phyloP scores from a whole-genome alignment of 1,140 invertebrate species.

The Prorops nasuta region DNA sequence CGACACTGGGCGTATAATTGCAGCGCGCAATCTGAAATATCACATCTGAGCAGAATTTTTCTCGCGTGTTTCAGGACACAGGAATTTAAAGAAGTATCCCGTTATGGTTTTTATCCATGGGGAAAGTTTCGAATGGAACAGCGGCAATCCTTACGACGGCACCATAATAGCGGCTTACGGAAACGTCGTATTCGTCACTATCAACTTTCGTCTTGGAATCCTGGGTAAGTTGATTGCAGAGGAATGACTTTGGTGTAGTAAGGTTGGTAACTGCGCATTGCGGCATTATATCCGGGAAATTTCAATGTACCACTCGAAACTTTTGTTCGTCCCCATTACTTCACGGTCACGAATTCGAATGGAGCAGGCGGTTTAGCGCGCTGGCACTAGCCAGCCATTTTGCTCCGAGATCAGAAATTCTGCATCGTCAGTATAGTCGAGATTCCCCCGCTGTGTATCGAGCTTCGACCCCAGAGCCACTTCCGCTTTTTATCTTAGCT shows the following conservation, averaged over 20 bases:
- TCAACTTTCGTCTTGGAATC: conserved; percentile 91
- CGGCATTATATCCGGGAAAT: too few species aligned
- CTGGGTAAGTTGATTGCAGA: conserved; percentile 79
- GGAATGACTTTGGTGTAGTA: too few species aligned
- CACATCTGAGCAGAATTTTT: too few species aligned
- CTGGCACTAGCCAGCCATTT: too few species aligned
- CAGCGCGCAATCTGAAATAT: too few species aligned
- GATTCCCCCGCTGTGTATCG: too few species aligned
- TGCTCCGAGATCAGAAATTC: conserved; percentile 19
- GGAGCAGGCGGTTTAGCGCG: too few species aligned
- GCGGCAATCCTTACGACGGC: conserved; percentile 90
- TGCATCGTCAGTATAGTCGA: conserved; percentile 20
- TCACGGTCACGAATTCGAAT: too few species aligned
- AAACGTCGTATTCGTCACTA: conserved; percentile 86
- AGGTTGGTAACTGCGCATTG: too few species aligned
- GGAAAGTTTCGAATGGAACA: conserved; percentile 90
- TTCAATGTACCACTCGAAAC: too few species aligned
- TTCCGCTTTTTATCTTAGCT: conserved; percentile 45
- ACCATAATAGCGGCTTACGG: conserved; percentile 84
- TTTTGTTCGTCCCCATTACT: too few species aligned
- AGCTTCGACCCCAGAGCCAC: conserved; percentile 40
- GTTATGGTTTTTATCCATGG: conserved; percentile 90
- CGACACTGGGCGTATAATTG: not conserved
- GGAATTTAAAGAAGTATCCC: conserved; percentile 60
- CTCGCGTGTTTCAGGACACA: conserved; percentile 54